A percentile compares a stretch with the other conserved stretches of the same genome.
phyloP scores from a whole-genome alignment of 2,797 vertebrate genomes.

The Myotis planiceps region DNA sequence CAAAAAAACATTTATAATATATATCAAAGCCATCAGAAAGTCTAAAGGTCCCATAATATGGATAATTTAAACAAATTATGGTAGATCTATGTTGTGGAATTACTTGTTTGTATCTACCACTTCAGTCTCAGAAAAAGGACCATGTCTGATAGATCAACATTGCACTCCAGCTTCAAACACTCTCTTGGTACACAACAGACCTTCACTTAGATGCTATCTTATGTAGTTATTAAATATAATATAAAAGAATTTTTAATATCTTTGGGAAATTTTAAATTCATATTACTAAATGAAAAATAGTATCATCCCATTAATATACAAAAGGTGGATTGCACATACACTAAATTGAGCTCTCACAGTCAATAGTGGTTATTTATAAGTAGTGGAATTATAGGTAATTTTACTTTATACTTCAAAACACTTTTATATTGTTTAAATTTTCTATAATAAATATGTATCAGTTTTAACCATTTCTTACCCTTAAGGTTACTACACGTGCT shows the following conservation, averaged over 20 bases:
- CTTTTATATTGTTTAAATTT: neutral
- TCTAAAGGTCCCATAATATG: neutral
- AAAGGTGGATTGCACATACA: neutral
- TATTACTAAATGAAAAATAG: neutral
- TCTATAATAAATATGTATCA: neutral
- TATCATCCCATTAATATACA: neutral
- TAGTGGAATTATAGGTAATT: neutral
- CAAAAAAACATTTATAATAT: neutral
- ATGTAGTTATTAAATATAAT: neutral
- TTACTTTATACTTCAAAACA: neutral
- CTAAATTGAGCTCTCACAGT: neutral
- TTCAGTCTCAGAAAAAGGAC: neutral
- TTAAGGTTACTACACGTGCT: constrained; percentile 91
- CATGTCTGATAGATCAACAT: neutral
- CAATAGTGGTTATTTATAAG: neutral
- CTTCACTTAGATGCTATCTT: neutral
- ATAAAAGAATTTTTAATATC: neutral
- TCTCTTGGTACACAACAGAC: neutral
- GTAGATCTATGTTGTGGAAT: neutral
- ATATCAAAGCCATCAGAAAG: neutral
- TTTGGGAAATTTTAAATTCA: neutral
- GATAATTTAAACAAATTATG: neutral
- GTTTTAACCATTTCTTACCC: constrained; percentile 86
- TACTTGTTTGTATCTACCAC: neutral
- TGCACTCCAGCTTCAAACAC: neutral